A percentile compares a stretch with the other conserved stretches of the same genome.
Conservation (phyloP, 2,113 vertebrate genomes). For the Mus pahari region DNA sequence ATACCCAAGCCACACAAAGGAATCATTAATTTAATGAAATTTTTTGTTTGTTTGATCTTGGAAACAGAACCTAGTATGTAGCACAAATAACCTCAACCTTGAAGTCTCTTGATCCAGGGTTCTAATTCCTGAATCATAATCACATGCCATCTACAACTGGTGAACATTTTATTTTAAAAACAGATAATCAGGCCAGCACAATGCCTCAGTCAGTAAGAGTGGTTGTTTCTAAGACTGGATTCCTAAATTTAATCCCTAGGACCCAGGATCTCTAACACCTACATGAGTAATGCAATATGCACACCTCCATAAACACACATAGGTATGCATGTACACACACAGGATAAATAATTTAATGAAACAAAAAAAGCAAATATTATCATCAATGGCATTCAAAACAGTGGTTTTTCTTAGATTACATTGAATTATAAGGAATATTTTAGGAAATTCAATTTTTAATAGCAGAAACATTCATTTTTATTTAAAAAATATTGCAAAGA, state of each 20-base stretch:
- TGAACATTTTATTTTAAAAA: not conserved
- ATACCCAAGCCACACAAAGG: no score
- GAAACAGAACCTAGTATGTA: no score
- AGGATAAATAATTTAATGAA: not conserved
- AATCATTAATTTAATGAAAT: no score
- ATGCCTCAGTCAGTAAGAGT: not conserved
- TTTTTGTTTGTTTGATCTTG: no score
- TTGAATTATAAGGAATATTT: not conserved
- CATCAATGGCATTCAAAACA: not conserved
- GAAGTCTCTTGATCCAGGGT: not conserved
- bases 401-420: not conserved
- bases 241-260: not conserved
- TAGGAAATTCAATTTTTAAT: not conserved
- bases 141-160: not conserved
- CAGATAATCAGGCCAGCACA: not conserved
- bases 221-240: no score
- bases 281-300: no score
- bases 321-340: no score
- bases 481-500: not conserved
- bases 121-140: not conserved
- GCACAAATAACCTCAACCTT: no score
- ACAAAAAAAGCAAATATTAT: not conserved
- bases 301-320: not conserved
- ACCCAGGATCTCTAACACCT: not conserved
- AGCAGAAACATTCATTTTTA: not conserved